A percentile compares a stretch with the other conserved stretches of the same genome.
Conservation (phyloP, 2,797 vertebrate species). For the Takifugu ocellatus region DNA sequence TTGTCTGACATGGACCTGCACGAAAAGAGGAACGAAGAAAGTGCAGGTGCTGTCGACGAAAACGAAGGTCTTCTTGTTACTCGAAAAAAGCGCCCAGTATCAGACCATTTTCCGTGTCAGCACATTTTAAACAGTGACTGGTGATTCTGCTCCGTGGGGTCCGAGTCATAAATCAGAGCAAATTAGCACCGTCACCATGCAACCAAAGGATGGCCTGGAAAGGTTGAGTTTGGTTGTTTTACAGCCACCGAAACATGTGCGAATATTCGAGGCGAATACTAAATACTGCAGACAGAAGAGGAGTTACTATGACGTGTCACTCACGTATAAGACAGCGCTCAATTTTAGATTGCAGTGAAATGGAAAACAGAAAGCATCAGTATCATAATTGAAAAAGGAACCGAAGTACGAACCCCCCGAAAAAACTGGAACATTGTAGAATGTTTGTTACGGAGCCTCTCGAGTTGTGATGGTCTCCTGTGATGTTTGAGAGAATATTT, state of each 20-base stretch:
- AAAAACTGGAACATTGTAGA: conserved; percentile 10
- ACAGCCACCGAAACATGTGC: conserved; percentile 1
- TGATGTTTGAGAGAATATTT: not conserved
- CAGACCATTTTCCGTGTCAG: too few species aligned
- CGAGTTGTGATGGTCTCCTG: not conserved
- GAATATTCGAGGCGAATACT: conserved; percentile 37
- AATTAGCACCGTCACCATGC: conserved; percentile 16
- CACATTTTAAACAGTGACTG: conserved; percentile 27
- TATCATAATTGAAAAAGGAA: conserved; percentile 4
- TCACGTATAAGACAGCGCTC: conserved; percentile 28
- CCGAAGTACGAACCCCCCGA: conserved; percentile 1
- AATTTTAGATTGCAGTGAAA: conserved; percentile 35
- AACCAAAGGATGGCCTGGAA: conserved; percentile 19
- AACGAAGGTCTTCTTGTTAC: too few species aligned
- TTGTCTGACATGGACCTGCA: too few species aligned
- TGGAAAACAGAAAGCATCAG: conserved; percentile 16
- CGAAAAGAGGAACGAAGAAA: too few species aligned
- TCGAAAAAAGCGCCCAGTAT: too few species aligned
- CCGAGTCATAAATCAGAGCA: conserved; percentile 1
- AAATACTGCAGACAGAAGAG: conserved; percentile 21
- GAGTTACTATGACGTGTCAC: conserved; percentile 31
- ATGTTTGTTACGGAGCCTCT: not conserved
- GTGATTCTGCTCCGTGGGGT: conserved; percentile 28
- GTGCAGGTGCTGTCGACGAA: too few species aligned
- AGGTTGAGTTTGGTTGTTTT: conserved; percentile 29